Evolutionary conservation across 2,113 vertebrate species (phyloP).

Genomic region (Benitochromis conjunctus): DNA sequence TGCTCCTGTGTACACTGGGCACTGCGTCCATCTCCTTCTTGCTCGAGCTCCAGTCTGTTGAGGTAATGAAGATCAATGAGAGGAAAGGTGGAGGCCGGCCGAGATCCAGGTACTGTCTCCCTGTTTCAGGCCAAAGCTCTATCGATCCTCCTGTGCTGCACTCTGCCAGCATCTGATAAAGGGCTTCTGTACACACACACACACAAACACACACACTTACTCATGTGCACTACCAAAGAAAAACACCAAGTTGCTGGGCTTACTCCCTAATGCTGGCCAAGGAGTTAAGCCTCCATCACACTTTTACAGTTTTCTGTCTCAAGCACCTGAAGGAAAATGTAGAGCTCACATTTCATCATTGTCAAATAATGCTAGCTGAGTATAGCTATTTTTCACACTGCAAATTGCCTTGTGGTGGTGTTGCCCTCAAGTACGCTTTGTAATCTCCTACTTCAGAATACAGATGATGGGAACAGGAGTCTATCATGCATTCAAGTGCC

Average conservation of each 20-base stretch:
- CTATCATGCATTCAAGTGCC: conserved; percentile 19
- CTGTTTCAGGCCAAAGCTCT: conserved; percentile 71
- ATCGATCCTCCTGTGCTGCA: conserved; percentile 70
- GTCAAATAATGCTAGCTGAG: conserved; percentile 59
- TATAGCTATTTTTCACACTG: conserved; percentile 53
- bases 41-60: conserved; percentile 46
- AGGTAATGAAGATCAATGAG: conserved; percentile 78
- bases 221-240: conserved; percentile 40
- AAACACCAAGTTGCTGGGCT: conserved; percentile 32
- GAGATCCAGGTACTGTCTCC: conserved; percentile 72
- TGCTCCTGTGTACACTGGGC: conserved; percentile 24
- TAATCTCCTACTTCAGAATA: conserved; percentile 13
- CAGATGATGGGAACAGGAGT: conserved; percentile 4
- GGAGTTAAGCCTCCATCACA: conserved; percentile 51
- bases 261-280: conserved; percentile 36
- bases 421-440: conserved; percentile 38
- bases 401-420: conserved; percentile 52
- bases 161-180: conserved; percentile 74
- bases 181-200: conserved; percentile 12
- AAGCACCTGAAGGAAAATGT: conserved; percentile 61
- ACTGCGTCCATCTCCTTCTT: conserved; percentile 31
- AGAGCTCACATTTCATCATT: conserved; percentile 65
- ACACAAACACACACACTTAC: not conserved
- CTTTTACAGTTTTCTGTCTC: conserved; percentile 57
- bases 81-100: conserved; percentile 65